Evolutionary conservation across 2,797 vertebrate genomes (phyloP).

Genomic region (Sebastes trivittatus): DNA sequence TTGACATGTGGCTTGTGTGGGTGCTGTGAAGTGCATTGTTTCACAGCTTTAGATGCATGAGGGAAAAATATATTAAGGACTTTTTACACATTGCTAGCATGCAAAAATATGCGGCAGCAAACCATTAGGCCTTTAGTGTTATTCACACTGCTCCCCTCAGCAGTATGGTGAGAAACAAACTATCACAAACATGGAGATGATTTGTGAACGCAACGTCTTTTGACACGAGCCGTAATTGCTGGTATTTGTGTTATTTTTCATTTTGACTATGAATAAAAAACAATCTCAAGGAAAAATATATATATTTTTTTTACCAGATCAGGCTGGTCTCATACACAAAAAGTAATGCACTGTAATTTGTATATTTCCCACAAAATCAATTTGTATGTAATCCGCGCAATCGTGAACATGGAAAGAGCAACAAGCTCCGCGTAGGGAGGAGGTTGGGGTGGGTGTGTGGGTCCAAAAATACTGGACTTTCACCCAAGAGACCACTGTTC

Average conservation of each 20-base stretch:
- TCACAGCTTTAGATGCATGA: slow-evolving; percentile 5
- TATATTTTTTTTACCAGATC: not conserved
- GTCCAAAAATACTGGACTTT: not conserved
- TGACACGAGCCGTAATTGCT: not conserved
- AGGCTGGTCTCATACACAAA: not conserved
- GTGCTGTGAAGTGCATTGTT: slow-evolving; percentile 52
- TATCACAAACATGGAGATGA: not conserved
- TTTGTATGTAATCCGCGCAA: not conserved
- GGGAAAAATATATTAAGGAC: not conserved
- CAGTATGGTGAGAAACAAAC: not conserved
- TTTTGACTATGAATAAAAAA: not conserved
- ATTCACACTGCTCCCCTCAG: not conserved
- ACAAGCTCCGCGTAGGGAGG: not conserved
- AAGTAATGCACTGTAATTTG: not conserved
- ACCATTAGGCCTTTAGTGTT: not conserved
- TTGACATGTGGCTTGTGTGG: slow-evolving; percentile 35
- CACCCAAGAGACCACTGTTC: not conserved
- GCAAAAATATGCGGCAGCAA: not conserved
- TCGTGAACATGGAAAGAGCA: not conserved
- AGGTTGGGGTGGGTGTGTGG: not conserved
- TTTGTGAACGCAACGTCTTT: not conserved
- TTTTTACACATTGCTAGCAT: not conserved
- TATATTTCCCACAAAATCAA: not conserved
- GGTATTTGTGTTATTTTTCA: not conserved
- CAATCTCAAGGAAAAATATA: not conserved